These are phyloP conservation scores for Plutomurus gul DNA, from an alignment of 1,140 invertebrate species.

Conservation along the genomic window DNA sequence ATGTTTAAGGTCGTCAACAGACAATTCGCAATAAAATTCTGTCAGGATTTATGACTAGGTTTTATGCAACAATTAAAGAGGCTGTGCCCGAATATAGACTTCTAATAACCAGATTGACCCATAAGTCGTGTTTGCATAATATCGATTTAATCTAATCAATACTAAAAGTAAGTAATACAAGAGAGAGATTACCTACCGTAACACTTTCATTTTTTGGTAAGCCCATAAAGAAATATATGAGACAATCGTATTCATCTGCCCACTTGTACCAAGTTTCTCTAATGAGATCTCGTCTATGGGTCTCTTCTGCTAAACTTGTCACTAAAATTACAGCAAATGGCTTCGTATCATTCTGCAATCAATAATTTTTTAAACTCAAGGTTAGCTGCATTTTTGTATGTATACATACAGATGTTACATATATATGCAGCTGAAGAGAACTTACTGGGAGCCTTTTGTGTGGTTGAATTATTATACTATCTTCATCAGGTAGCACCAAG, in stretches of 20 bases:
- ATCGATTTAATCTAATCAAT: not conserved
- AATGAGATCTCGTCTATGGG: not conserved
- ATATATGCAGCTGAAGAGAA: not conserved
- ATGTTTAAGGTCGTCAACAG: too few relatives aligned
- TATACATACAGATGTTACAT: not conserved
- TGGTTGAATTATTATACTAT: conserved; percentile 14
- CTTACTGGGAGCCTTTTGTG: conserved; percentile 1
- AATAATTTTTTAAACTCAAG: not conserved
- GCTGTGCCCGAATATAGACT: not conserved
- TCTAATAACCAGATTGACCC: not conserved
- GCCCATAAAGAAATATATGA: conserved; percentile 38
- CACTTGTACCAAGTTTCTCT: conserved; percentile 40
- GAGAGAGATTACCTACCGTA: not conserved
- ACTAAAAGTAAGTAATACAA: not conserved
- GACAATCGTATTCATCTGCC: conserved; percentile 12
- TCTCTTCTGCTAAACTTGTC: conserved; percentile 2
- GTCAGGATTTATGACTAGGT: too few relatives aligned
- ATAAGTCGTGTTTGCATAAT: not conserved
- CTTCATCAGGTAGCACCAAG: conserved; percentile 2
- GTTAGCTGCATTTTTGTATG: not conserved
- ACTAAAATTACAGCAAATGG: conserved; percentile 40
- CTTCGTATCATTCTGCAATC: not conserved
- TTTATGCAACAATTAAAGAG: not conserved
- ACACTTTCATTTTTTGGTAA: not conserved
- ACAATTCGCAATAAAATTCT: not conserved